Evolutionary conservation across 2,888 invertebrate species (phyloP), one percentile per base, ranked within the genome.

Genomic region (Diaperis boleti): DNA sequence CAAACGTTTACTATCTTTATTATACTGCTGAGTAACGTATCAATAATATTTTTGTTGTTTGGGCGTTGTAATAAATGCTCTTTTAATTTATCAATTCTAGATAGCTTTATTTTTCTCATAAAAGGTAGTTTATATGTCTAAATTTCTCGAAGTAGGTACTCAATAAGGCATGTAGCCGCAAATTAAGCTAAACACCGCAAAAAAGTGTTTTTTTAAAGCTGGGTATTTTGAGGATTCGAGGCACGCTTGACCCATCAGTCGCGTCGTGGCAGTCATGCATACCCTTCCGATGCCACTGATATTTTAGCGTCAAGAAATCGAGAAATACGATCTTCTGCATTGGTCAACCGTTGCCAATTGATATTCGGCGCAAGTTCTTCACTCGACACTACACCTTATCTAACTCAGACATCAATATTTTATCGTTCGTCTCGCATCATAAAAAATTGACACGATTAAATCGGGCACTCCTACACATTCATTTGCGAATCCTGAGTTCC

Each of bases 231-330:
- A 62, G 67, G 67, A 75, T 71, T 74, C 73, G 59, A 70, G 67
- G 72, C 74, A 75, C 73, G 76, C 70, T 69, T 61, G 57, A 41
- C 60, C 67, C 72, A 74, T 73, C 71, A 71, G 69, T 74, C 71
- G 69, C 69, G 47, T 67, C 68, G 68, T 69, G 67, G 70, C 61
- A 66, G 67, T 69, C 71, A 72, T 74, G 71, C 71, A 74, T 75
- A 70, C 71, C 64, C 67, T 68, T 71, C 69, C 67, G 72, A 73
- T 69, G 67, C 66, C 69, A 65, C 68, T 73, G 72, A 74, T 76
- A 74, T 73, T 74, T 74, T 69, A 73, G 69, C 72, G 68, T 73
- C 66, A 65, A 65, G 66, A 65, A 69, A 68, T 62, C 63, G 55
- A 57, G 66, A 67, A 49, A 69, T 67, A 71, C 69, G 65, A 64